Conservation (phyloP, 2,113 vertebrate species). For the Lampris incognitus region DNA sequence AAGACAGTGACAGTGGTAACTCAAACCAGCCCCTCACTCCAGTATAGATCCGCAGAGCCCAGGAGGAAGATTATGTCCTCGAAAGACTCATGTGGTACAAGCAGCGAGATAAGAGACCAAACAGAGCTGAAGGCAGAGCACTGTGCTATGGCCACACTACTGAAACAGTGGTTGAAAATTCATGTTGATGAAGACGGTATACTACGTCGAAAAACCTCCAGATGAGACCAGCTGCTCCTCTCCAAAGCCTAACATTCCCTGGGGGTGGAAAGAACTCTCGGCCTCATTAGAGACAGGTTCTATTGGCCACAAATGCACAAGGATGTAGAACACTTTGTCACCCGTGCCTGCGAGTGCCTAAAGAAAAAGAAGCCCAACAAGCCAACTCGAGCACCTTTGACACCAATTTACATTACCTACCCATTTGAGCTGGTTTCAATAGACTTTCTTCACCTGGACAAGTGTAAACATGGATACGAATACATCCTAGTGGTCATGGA, state of each 20-base stretch:
- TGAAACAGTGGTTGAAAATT: slow-evolving; percentile 25
- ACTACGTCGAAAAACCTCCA: not conserved
- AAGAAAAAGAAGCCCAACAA: not conserved
- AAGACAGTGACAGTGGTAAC: slow-evolving; percentile 5
- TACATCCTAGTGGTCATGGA: too few relatives aligned
- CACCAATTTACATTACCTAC: not conserved
- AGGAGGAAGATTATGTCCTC: slow-evolving; percentile 18
- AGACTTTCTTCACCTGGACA: slow-evolving; percentile 14
- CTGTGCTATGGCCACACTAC: not conserved
- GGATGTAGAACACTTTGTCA: slow-evolving; percentile 16
- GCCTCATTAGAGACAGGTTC: too few relatives aligned
- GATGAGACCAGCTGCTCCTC: slow-evolving; percentile 12
- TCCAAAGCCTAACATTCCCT: slow-evolving; percentile 12
- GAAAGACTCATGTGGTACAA: too few relatives aligned
- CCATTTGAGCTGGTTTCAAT: slow-evolving; percentile 30
- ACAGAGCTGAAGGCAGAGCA: not conserved
- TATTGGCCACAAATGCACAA: not conserved
- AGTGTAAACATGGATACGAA: too few relatives aligned
- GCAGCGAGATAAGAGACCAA: not conserved
- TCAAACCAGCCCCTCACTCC: not conserved
- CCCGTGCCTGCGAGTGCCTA: not conserved
- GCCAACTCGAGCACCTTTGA: not conserved
- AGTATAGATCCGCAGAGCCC: slow-evolving; percentile 15
- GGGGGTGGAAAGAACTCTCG: slow-evolving; percentile 24
- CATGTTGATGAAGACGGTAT: slow-evolving; percentile 9